Base-by-base conservation (phyloP, 2,888 invertebrate genomes). In the Habrosyne pyritoides region DNA sequence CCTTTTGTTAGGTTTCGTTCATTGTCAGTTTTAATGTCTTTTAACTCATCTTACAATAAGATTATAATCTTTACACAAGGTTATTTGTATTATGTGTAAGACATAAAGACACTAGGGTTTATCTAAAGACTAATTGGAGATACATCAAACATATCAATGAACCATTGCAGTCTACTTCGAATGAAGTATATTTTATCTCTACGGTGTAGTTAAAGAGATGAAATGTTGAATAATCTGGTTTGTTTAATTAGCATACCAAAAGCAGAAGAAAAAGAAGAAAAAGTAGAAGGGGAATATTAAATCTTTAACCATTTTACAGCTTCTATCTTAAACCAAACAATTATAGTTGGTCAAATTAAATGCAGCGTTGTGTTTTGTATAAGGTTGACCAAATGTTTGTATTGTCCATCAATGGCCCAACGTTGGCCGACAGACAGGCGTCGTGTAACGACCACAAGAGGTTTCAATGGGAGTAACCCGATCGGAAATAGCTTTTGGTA, bases 401-500 rank as follows among this genome's bases (percentile, higher is more conserved):
- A 42, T 42, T 42, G 42, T 14, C 42, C n/a, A 42, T n/a, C 42
- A 42, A 42, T 42, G 18, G 14, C 18, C 42, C 14, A 42, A 42
- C 42, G 12, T 18, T 10, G 49, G 49, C 26, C 49, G 49, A n/a
- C 28, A 26, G 50, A 28, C 28, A 30, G 28, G 50, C 28, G 50
- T 50, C 28, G 10, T 28, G 28, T 50, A 28, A 28, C 28, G 47
- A 26, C 36, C 49, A 49, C 22, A 26, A 50, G 50, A 21, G 53
- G 46, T 60, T 61, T 57, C 54, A 56, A 56, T 59, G 59, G 52
- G 56, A 54, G 57, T 54, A 61, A 53, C 54, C 53, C 60, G 59
- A 67, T 71, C 66, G 60, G 62, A 65, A 70, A 74, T 74, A 68
- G 64, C 67, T 66, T 61, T n/a, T 59, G 67, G 56, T 59, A 65